Conservation (phyloP, 2,797 vertebrate genomes). For the Hydrolagus colliei region DNA sequence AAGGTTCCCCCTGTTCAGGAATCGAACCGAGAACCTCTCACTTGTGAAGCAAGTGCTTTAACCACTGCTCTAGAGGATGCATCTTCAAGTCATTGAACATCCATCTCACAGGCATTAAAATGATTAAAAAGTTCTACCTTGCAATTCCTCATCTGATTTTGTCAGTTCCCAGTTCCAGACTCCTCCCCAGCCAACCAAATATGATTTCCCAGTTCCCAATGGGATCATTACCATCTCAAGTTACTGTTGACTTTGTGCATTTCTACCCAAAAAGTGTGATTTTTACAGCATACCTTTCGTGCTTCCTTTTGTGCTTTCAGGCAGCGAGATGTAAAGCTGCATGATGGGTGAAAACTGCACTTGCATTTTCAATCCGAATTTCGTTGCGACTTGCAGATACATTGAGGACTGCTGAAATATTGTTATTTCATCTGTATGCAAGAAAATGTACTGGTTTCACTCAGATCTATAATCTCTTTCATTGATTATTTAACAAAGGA, state of each 20-base stretch:
- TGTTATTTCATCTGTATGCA: slow-evolving; percentile 9
- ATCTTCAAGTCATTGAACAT: too few relatives aligned
- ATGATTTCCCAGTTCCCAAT: too few relatives aligned
- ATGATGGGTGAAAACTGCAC: slow-evolving; percentile 53
- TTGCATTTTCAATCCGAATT: slow-evolving; percentile 53
- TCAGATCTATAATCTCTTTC: not conserved
- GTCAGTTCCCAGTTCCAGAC: too few relatives aligned
- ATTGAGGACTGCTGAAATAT: slow-evolving; percentile 62
- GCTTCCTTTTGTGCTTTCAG: slow-evolving; percentile 28
- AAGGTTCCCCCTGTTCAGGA: too few relatives aligned
- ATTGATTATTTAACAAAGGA: not conserved
- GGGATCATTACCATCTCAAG: too few relatives aligned
- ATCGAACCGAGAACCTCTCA: too few relatives aligned
- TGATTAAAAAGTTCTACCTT: too few relatives aligned
- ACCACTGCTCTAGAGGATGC: too few relatives aligned
- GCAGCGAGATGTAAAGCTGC: slow-evolving; percentile 52
- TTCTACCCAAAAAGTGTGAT: not conserved
- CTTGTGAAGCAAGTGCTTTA: too few relatives aligned
- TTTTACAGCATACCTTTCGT: slow-evolving; percentile 48
- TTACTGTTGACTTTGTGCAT: not conserved
- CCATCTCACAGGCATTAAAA: too few relatives aligned
- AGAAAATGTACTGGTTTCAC: not conserved
- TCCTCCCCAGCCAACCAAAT: too few relatives aligned
- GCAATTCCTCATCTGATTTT: too few relatives aligned
- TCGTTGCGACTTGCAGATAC: slow-evolving; percentile 52